A percentile compares a stretch with the other conserved stretches of the same genome.
Conservation (phyloP, 2,888 invertebrate species). For the Julus scandinavius region DNA sequence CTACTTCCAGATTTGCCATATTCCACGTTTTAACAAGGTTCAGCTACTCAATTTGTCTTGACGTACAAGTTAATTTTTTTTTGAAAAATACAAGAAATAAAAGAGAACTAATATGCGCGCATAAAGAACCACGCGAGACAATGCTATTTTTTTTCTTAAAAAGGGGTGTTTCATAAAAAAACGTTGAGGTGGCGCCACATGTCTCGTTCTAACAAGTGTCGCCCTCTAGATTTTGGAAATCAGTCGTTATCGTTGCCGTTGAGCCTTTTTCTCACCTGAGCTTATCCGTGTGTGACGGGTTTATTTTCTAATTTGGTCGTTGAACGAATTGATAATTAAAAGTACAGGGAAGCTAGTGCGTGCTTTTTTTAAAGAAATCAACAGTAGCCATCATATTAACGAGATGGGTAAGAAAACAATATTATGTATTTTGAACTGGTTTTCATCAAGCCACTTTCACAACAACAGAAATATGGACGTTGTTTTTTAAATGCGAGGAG, state of each 20-base stretch:
- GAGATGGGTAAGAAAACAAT: conserved; percentile 3
- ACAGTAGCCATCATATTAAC: background rate
- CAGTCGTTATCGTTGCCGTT: background rate
- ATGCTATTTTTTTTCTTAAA: background rate
- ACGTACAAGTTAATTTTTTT: background rate
- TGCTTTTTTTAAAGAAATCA: background rate
- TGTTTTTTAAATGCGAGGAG: background rate
- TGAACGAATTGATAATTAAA: background rate
- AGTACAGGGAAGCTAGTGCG: background rate
- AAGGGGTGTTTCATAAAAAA: background rate
- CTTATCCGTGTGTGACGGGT: conserved; percentile 31
- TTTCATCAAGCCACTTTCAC: background rate
- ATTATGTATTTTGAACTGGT: background rate
- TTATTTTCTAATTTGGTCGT: background rate
- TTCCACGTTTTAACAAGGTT: background rate
- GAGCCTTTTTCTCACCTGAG: background rate
- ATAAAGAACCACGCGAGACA: background rate
- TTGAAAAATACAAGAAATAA: background rate
- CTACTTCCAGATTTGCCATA: conserved; percentile 25
- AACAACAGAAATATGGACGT: conserved; percentile 23
- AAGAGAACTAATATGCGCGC: background rate
- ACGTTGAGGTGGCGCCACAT: background rate
- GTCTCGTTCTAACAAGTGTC: background rate
- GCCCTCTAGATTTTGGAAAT: background rate
- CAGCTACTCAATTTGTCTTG: background rate